These are phyloP conservation scores for Leptinotarsa tumamoca DNA, from an alignment of 2,888 invertebrate genomes.

Conservation along the genomic window DNA sequence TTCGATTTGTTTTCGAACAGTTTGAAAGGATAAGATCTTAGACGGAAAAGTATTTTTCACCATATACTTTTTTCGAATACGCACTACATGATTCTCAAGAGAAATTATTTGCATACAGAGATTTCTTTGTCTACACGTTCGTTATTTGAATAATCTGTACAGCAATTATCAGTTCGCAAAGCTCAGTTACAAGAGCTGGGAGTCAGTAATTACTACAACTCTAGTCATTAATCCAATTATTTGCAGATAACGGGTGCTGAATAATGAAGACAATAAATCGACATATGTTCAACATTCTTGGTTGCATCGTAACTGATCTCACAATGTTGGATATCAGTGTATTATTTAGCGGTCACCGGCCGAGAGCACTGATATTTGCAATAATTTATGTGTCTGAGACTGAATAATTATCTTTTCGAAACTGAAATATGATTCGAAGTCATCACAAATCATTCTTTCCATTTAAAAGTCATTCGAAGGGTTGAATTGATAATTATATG, in stretches of 20 bases:
- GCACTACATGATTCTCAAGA: too few relatives aligned
- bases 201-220: not conserved
- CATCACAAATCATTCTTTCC: not conserved
- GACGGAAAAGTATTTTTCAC: too few relatives aligned
- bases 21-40: too few relatives aligned
- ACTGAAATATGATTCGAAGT: not conserved
- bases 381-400: slow-evolving; percentile 10
- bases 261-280: slow-evolving; percentile 3
- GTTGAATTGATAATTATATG: not conserved
- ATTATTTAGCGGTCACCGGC: not conserved
- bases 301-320: not conserved
- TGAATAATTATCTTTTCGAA: not conserved
- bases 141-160: too few relatives aligned
- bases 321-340: not conserved
- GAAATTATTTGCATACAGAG: too few relatives aligned
- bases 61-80: too few relatives aligned
- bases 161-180: too few relatives aligned
- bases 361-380: not conserved
- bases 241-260: not conserved
- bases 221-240: not conserved
- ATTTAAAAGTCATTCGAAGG: not conserved
- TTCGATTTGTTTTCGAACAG: too few relatives aligned
- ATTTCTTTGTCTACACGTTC: too few relatives aligned
- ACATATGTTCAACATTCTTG: not conserved
- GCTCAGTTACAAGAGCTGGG: not conserved